Conservation (phyloP, 2,797 vertebrate species). For the Enteromius viviparus region DNA sequence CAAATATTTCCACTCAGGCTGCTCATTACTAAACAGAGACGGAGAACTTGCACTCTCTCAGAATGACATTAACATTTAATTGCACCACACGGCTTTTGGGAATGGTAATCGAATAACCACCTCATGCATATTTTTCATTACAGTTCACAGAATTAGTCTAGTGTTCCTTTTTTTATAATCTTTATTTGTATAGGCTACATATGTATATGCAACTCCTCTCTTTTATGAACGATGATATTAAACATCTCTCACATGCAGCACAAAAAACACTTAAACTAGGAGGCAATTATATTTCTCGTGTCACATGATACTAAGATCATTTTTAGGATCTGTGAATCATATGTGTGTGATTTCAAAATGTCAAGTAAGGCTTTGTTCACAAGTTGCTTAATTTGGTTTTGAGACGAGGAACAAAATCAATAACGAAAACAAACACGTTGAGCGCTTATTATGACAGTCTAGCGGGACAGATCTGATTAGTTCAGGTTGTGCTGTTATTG, state of each 20-base stretch:
- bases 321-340: background rate
- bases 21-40: conserved; percentile 29
- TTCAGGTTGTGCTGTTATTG: conserved; percentile 17
- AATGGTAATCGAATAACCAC: conserved; percentile 29
- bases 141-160: conserved; percentile 25
- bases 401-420: conserved; percentile 29
- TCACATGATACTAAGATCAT: background rate
- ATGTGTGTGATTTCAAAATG: background rate
- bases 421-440: conserved; percentile 19
- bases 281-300: background rate
- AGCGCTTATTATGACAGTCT: conserved; percentile 17
- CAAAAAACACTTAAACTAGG: conserved; percentile 1
- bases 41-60: background rate
- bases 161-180: background rate
- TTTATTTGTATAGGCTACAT: conserved; percentile 10
- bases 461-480: conserved; percentile 11
- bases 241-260: conserved; percentile 2
- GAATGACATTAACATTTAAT: conserved; percentile 34
- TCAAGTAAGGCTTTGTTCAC: conserved; percentile 25
- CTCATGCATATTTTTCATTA: conserved; percentile 42
- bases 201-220: background rate
- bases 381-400: conserved; percentile 31
- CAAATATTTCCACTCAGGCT: conserved; percentile 35
- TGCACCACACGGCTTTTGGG: conserved; percentile 19
- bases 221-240: background rate